Evolutionary conservation across 2,797 vertebrate species (phyloP).

Genomic region (Pteronotus mesoamericanus): DNA sequence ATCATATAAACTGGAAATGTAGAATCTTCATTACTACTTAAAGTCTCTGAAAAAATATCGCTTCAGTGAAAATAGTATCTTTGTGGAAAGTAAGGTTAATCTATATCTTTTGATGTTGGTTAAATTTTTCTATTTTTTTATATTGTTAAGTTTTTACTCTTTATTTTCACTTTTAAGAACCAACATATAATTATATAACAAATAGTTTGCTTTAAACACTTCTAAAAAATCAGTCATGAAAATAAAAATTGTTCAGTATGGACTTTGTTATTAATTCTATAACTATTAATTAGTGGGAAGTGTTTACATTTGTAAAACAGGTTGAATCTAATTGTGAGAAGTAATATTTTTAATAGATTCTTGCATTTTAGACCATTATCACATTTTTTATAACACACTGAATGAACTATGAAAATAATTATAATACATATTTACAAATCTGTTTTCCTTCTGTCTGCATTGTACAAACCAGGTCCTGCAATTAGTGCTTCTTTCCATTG

Average conservation of each 20-base stretch:
- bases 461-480: neutral
- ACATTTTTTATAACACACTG: neutral
- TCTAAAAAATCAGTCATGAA: neutral
- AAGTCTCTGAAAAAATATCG: slow-evolving; percentile 39
- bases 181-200: neutral
- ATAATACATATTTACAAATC: neutral
- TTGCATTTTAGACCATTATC: neutral
- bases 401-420: neutral
- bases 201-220: neutral
- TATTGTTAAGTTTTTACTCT: neutral
- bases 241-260: slow-evolving; percentile 10
- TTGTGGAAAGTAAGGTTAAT: slow-evolving; percentile 34
- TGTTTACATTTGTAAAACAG: slow-evolving; percentile 9
- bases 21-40: slow-evolving; percentile 56
- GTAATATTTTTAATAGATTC: neutral
- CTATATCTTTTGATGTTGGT: slow-evolving; percentile 17
- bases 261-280: neutral
- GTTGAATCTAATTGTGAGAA: neutral
- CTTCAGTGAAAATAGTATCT: neutral
- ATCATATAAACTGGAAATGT: slow-evolving; percentile 64
- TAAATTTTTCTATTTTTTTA: neutral
- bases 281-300: neutral
- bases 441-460: neutral
- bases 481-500: neutral
- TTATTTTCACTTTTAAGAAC: slow-evolving; percentile 8